Base-by-base conservation (phyloP, 2,113 vertebrate genomes). In the Passer montanus region DNA sequence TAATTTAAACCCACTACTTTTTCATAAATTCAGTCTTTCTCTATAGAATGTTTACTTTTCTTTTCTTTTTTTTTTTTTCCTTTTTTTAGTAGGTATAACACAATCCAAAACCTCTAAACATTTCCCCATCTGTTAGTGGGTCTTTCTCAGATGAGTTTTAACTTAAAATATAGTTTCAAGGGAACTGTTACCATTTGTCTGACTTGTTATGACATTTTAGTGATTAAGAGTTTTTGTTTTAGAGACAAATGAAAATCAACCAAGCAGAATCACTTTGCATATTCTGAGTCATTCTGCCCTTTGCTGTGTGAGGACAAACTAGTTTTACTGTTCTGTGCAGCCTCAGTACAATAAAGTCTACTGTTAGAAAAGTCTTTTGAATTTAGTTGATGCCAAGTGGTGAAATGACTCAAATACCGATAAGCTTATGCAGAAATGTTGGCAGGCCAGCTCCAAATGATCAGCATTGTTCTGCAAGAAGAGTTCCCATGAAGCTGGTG, bases 151-250 rank as follows among this genome's bases (percentile, higher is more conserved):
- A 92, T 73, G 80, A 95, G 77, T 74, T 94, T 93, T 92, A 92
- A 93, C 89, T 96, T 83, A 78, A 96, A 96, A 52, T 62, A 56
- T 4, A 84, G 13, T 95, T 96, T 93, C 23, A 2, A 30, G 83
- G 26, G 67, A 74, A 55, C 93, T 93, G 26, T 31, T 95, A 80
- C 79, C 85, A 62, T 86, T 97, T 92, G 66, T 94, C 81, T 94
- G 74, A 74, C 53, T 95, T 87, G 44, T 90, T 89, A 74, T 97
- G 98, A 94, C 97, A 97, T 97, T 97, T 97, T 72, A 92, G 77
- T 46, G 7, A 86, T 33, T 69, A 83, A 88, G 74, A 49, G 53
- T 94, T 97, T 97, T 93, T 95, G 88, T 95, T 92, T 89, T 9
- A 10, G 66, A 95, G 84, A 92, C 77, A 96, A 97, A 94, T 94